phyloP scores from a whole-genome alignment of 2,888 invertebrate genomes.

The Torymus auratus region DNA sequence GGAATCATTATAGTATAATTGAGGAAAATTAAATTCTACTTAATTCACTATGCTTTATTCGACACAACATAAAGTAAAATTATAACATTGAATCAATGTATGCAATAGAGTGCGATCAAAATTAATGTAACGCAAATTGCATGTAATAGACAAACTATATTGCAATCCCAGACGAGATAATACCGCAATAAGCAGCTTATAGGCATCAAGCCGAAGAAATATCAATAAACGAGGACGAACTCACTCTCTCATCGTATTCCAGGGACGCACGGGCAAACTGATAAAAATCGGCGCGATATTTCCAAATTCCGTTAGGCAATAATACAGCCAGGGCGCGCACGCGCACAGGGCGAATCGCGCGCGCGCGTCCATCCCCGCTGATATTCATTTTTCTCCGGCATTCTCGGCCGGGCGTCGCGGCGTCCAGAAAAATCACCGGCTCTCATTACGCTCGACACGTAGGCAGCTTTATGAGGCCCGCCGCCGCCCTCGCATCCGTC shows the following conservation, averaged over 20 bases:
- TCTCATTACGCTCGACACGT: constrained; percentile 76
- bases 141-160: too few species aligned
- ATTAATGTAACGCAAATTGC: too few species aligned
- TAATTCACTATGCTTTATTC: too few species aligned
- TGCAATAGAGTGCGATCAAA: too few species aligned
- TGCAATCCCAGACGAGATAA: background rate
- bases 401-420: constrained; percentile 60
- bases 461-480: constrained; percentile 74
- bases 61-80: too few species aligned
- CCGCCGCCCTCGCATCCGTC: constrained; percentile 26
- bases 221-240: too few species aligned
- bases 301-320: constrained; percentile 24
- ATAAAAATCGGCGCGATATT: constrained; percentile 51
- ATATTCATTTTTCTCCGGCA: constrained; percentile 64
- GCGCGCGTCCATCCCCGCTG: background rate
- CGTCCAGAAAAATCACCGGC: constrained; percentile 75
- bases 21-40: too few species aligned
- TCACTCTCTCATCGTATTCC: background rate
- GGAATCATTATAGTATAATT: too few species aligned
- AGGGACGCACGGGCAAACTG: background rate
- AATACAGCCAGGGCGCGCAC: background rate
- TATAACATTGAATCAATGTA: too few species aligned
- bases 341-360: too few species aligned
- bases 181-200: background rate
- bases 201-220: background rate